Percentiles rank a stretch among this genome's conserved stretches.
These are phyloP conservation scores for Chrysemys picta DNA, from an alignment of 2,113 vertebrate species.

Conservation along the genomic window DNA sequence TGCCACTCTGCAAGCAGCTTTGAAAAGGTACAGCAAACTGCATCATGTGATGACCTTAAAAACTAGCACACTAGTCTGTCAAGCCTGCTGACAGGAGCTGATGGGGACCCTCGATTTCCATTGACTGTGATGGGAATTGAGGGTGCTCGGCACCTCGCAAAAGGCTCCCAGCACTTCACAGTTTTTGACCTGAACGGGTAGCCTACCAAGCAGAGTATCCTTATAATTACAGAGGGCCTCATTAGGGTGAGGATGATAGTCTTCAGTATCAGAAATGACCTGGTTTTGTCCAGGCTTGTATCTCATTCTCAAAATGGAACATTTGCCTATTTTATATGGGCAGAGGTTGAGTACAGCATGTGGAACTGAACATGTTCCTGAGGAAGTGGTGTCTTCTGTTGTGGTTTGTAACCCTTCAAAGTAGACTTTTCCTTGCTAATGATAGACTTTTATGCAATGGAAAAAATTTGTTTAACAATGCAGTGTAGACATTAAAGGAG, in stretches of 20 bases:
- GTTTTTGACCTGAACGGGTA: neutral
- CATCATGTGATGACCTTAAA: neutral
- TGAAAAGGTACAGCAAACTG: neutral
- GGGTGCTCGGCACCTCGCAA: neutral
- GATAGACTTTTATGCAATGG: neutral
- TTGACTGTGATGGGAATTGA: neutral
- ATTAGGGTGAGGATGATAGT: neutral
- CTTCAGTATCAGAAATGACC: neutral
- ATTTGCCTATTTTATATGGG: neutral
- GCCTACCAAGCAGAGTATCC: neutral
- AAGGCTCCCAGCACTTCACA: accelerated
- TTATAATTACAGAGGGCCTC: neutral
- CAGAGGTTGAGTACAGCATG: neutral
- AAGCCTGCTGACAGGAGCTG: neutral
- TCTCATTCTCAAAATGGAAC: neutral
- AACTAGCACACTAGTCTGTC: neutral
- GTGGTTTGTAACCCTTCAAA: neutral
- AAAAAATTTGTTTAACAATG: neutral
- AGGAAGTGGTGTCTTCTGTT: neutral
- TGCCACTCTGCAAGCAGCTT: too few relatives aligned
- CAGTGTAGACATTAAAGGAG: neutral
- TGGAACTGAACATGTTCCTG: neutral
- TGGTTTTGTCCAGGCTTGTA: neutral
- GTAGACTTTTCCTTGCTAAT: accelerated
- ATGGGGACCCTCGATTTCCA: neutral